These are phyloP conservation scores for Neopelma chrysocephalum DNA, from an alignment of 2,797 vertebrate species.

Conservation along the genomic window DNA sequence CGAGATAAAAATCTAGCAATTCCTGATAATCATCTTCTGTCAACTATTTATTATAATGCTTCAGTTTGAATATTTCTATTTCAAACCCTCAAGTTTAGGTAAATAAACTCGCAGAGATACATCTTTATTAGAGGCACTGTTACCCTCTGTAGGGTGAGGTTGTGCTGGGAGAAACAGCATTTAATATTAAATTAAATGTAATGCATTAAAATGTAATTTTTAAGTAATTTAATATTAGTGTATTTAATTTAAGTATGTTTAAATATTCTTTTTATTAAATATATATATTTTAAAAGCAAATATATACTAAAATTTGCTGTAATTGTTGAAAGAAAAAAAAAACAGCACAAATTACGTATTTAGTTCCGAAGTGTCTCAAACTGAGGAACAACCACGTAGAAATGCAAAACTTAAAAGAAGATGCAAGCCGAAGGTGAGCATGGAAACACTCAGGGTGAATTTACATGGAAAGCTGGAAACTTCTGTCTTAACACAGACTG, in stretches of 20 bases:
- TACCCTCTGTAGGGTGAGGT: accelerated
- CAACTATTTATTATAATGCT: neutral
- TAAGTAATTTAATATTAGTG: neutral
- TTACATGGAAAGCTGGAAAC: neutral
- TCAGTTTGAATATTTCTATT: neutral
- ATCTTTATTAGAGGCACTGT: neutral
- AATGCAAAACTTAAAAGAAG: neutral
- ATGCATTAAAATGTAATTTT: neutral
- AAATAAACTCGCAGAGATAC: neutral
- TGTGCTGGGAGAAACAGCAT: neutral
- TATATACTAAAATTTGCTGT: neutral
- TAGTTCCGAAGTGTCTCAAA: neutral
- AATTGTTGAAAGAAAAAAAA: neutral
- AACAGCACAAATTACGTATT: neutral
- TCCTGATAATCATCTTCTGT: neutral
- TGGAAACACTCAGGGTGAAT: neutral
- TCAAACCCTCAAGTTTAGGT: neutral
- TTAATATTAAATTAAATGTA: neutral
- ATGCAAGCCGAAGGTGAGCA: neutral
- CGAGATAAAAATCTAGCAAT: neutral
- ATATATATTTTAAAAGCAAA: neutral
- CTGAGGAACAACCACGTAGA: neutral
- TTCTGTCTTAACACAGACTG: neutral
- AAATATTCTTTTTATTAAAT: too few species aligned
- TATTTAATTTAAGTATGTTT: neutral